These are phyloP conservation scores for Ophion ellenae DNA, from an alignment of 2,888 invertebrate species.

Conservation along the genomic window DNA sequence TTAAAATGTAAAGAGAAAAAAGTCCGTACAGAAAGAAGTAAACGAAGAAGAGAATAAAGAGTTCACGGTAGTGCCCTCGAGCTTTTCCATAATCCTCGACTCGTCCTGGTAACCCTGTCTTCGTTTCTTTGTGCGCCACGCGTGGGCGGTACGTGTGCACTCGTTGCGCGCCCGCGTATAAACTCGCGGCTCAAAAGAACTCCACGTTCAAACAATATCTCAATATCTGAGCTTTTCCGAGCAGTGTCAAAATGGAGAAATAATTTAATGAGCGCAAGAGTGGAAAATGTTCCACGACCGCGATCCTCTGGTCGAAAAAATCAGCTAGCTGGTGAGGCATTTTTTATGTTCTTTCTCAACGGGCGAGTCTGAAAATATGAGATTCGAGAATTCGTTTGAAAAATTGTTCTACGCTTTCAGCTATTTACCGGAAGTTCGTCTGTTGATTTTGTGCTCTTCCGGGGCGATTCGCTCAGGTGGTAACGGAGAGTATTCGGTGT, in stretches of 20 bases:
- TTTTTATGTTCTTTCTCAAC: not conserved
- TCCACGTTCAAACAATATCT: constrained; percentile 19
- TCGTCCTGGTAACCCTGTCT: not conserved
- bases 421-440: not conserved
- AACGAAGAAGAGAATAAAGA: constrained; percentile 7
- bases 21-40: not conserved
- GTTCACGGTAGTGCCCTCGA: constrained; percentile 5
- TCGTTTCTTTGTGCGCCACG: not conserved
- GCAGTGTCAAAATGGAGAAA: not conserved
- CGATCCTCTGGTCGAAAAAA: not conserved
- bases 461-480: not conserved
- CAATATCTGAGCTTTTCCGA: not conserved
- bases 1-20: constrained; percentile 17
- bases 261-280: not conserved
- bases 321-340: not conserved
- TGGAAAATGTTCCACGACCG: not conserved
- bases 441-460: not conserved
- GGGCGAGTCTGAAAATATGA: not conserved
- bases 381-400: not conserved
- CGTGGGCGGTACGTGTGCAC: not conserved
- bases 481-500: not conserved
- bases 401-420: not conserved
- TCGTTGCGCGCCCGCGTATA: not conserved
- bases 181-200: not conserved
- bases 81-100: not conserved